phyloP scores from a whole-genome alignment of 92 coral and sea anemone species.

The Paragorgia papillata region DNA sequence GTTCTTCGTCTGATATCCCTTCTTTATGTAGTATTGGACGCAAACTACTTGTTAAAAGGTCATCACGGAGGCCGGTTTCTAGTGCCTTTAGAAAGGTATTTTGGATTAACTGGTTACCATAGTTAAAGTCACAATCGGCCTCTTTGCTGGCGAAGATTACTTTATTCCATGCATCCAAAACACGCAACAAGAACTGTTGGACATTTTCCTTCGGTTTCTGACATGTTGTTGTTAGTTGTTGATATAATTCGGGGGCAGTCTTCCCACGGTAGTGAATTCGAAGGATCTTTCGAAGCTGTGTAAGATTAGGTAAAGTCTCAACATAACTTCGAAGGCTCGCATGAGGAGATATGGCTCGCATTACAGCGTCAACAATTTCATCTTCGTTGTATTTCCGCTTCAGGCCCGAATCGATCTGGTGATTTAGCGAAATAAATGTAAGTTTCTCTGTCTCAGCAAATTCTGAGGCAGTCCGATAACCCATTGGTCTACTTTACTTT shows the following conservation, averaged over 20 bases:
- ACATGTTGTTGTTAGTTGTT: constrained; percentile 45
- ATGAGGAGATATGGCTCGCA: constrained; percentile 45
- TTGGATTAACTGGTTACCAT: constrained; percentile 59
- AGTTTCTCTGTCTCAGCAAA: constrained; percentile 47
- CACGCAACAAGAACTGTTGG: constrained; percentile 57
- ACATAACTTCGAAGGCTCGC: constrained; percentile 19
- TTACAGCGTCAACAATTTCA: constrained; percentile 55
- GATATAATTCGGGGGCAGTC: constrained; percentile 47
- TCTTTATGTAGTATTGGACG: constrained; percentile 35
- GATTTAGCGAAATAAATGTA: constrained; percentile 36
- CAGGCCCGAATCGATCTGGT: too few species aligned
- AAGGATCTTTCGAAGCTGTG: constrained; percentile 39
- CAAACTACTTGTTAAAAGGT: constrained; percentile 37
- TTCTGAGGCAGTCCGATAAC: constrained; percentile 27
- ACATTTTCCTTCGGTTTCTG: constrained; percentile 49
- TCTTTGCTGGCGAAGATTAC: constrained; percentile 68
- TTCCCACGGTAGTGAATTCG: constrained; percentile 38
- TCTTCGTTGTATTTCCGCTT: constrained; percentile 45
- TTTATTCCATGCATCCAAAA: constrained; percentile 57
- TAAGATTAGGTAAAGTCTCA: constrained; percentile 29
- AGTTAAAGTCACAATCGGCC: constrained; percentile 63
- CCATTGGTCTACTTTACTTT: background rate
- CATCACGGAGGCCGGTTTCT: too few species aligned
- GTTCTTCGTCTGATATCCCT: constrained; percentile 54
- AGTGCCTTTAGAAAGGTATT: constrained; percentile 55